A percentile compares a stretch with the other conserved stretches of the same genome.
phyloP scores from a whole-genome alignment of 2,888 invertebrate genomes.

The Petrolisthes cinctipes region DNA sequence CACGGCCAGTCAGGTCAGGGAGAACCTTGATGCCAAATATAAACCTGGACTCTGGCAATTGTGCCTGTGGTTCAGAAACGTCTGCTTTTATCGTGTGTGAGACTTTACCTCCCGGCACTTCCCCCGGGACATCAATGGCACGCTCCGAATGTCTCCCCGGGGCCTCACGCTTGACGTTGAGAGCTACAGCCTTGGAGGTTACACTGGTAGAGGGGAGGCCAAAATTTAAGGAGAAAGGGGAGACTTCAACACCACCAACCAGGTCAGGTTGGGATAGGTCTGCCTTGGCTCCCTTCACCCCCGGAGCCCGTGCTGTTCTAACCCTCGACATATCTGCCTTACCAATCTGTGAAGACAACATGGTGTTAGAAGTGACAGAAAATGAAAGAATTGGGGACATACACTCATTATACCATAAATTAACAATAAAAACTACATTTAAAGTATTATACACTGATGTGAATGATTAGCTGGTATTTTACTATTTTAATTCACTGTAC shows the following conservation, averaged over 20 bases:
- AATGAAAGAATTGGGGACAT: too few species aligned
- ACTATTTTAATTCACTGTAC: too few species aligned
- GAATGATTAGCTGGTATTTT: too few species aligned
- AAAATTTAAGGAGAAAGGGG: conserved; percentile 4
- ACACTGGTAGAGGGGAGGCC: background rate
- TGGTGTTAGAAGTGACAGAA: background rate
- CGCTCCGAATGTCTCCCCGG: conserved; percentile 62
- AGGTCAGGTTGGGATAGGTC: conserved; percentile 36
- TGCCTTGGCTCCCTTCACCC: background rate
- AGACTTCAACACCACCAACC: conserved; percentile 32
- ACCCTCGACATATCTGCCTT: conserved; percentile 54
- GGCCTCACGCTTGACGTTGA: conserved; percentile 47
- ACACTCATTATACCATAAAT: too few species aligned
- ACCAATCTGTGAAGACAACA: conserved; percentile 35
- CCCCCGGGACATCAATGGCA: conserved; percentile 63
- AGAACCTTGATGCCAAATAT: conserved; percentile 62
- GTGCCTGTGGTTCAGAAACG: conserved; percentile 10
- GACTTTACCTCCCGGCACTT: conserved; percentile 10
- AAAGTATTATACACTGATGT: too few species aligned
- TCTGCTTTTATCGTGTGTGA: conserved; percentile 19
- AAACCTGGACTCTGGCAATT: conserved; percentile 37
- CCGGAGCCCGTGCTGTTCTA: conserved; percentile 29
- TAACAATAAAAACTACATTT: too few species aligned
- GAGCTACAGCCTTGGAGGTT: conserved; percentile 16
- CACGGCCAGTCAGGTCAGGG: conserved; percentile 45